Percentiles rank a stretch among this genome's conserved stretches.
Conservation (phyloP, 1,140 invertebrate genomes). For the Hycleus phaleratus region DNA sequence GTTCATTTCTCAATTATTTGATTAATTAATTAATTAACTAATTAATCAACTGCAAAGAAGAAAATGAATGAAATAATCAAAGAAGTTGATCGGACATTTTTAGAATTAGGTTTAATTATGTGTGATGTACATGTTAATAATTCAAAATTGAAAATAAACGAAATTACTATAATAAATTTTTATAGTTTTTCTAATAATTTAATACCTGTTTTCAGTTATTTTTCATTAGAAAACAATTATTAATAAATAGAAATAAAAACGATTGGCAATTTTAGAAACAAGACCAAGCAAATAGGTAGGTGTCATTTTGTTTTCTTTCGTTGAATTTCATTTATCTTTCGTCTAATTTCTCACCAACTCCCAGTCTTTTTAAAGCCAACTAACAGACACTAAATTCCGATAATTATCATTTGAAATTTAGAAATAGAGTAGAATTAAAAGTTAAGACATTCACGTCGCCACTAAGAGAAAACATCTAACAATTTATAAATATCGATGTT, state of each 20-base stretch:
- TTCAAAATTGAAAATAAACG: slow-evolving; percentile 42
- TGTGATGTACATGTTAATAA: slow-evolving; percentile 43
- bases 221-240: slow-evolving; percentile 26
- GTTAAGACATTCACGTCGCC: too few species aligned
- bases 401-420: background rate
- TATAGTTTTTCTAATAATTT: slow-evolving; percentile 22
- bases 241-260: background rate
- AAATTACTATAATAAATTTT: slow-evolving; percentile 32
- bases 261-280: slow-evolving; percentile 5
- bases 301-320: slow-evolving; percentile 30
- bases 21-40: background rate
- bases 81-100: slow-evolving; percentile 17
- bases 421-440: too few species aligned
- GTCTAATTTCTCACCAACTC: background rate
- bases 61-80: background rate
- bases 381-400: slow-evolving; percentile 38
- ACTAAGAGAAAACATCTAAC: too few species aligned
- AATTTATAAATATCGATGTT: too few species aligned
- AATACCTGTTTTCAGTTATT: slow-evolving; percentile 20
- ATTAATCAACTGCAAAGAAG: background rate
- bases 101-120: slow-evolving; percentile 36
- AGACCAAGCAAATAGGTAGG: slow-evolving; percentile 32
- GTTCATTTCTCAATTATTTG: too few species aligned
- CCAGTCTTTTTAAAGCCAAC: slow-evolving; percentile 21
- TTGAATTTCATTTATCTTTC: slow-evolving; percentile 1